Percentiles rank a stretch among this genome's conserved stretches.
Evolutionary conservation across 1,140 invertebrate genomes (phyloP).

Genomic region (Brachionus koreanus): DNA sequence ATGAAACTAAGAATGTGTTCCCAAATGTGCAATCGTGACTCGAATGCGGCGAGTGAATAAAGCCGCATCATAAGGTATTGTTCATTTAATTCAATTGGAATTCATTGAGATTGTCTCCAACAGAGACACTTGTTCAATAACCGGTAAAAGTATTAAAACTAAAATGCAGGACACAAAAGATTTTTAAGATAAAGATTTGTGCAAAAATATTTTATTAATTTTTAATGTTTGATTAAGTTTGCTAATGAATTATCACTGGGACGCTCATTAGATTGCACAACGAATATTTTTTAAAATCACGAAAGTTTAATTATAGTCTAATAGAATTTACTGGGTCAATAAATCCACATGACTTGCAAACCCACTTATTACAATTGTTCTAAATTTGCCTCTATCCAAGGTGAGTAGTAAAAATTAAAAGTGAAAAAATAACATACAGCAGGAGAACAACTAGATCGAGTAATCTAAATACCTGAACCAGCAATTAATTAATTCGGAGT

Average conservation of each 20-base stretch:
- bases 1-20: neutral
- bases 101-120: neutral
- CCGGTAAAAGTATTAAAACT: neutral
- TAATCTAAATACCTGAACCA: slow-evolving; percentile 3
- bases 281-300: slow-evolving; percentile 1
- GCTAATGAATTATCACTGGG: slow-evolving; percentile 24
- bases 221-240: slow-evolving; percentile 9
- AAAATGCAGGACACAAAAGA: neutral
- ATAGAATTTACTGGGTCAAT: slow-evolving; percentile 17
- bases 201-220: slow-evolving; percentile 7
- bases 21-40: neutral
- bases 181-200: neutral
- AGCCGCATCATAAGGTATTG: neutral
- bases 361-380: neutral
- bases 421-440: slow-evolving; percentile 29
- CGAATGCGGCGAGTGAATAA: neutral
- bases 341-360: slow-evolving; percentile 28
- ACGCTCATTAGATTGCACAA: neutral
- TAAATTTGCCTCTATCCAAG: neutral
- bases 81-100: slow-evolving; percentile 9
- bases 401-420: slow-evolving; percentile 28
- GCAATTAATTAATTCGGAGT: slow-evolving; percentile 1
- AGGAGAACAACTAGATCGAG: slow-evolving; percentile 6
- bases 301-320: slow-evolving; percentile 2
- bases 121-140: neutral